Percentiles rank a stretch among this genome's conserved stretches.
phyloP scores from a whole-genome alignment of 53 echinoderm and acorn worm species.

The Luidia sarsii region DNA sequence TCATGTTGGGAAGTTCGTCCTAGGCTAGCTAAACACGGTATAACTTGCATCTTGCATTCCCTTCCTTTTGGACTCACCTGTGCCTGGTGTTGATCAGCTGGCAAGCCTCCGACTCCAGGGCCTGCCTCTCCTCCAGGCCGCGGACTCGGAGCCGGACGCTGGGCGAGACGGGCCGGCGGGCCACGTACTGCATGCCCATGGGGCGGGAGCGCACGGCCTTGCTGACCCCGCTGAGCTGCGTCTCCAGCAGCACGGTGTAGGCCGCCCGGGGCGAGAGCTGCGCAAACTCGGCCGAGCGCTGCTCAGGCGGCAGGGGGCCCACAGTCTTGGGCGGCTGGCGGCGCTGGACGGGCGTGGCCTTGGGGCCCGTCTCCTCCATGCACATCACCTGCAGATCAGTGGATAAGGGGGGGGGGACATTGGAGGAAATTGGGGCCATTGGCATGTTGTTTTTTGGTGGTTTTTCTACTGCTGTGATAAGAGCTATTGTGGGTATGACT shows the following conservation, averaged over 20 bases:
- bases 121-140: conserved; percentile 60
- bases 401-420: no score
- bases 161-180: conserved; percentile 67
- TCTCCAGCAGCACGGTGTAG: conserved; percentile 69
- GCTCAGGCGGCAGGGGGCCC: conserved; percentile 60
- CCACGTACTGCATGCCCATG: conserved; percentile 63
- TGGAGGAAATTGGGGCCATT: no score
- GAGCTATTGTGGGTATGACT: no score
- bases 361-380: conserved; percentile 55
- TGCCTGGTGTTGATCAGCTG: conserved; percentile 71
- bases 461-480: no score
- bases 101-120: conserved; percentile 71
- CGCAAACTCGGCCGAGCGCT: conserved; percentile 69
- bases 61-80: conserved; percentile 76
- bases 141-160: conserved; percentile 56
- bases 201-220: conserved; percentile 66
- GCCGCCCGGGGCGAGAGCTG: conserved; percentile 65
- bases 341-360: conserved; percentile 17
- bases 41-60: background rate
- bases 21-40: background rate
- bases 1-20: no score
- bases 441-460: no score
- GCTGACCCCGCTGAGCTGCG: conserved; percentile 65
- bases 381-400: conserved; percentile 73
- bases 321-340: conserved; percentile 56